Percentiles rank a stretch among this genome's conserved stretches.
Evolutionary conservation across 2,888 invertebrate genomes (phyloP).

Genomic region (Eristalis tenax): DNA sequence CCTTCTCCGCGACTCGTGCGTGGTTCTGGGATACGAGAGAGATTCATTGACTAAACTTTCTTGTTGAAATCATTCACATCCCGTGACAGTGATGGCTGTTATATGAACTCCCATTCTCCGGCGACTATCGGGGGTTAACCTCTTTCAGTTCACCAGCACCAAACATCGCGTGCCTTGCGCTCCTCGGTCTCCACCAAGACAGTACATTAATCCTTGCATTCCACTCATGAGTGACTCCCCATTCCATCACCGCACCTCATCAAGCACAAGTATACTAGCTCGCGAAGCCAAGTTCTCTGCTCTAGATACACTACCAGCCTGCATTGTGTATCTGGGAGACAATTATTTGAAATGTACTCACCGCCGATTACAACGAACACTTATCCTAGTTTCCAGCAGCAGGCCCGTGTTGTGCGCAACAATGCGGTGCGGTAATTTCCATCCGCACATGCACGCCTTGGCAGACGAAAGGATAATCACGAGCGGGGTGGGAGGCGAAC

Average conservation of each 20-base stretch:
- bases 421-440: conserved; percentile 12
- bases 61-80: no score
- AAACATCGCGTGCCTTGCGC: no score
- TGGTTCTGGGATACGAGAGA: no score
- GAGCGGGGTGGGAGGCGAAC: background rate
- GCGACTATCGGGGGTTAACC: no score
- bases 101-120: no score
- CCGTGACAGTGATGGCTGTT: no score
- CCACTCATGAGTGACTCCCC: background rate
- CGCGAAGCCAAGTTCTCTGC: background rate
- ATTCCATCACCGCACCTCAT: background rate
- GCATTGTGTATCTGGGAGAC: conserved; percentile 24
- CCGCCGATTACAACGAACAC: conserved; percentile 23
- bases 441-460: background rate
- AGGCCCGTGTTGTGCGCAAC: background rate
- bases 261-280: background rate
- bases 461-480: background rate
- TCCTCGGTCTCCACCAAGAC: background rate
- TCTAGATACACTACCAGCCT: background rate
- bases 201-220: background rate
- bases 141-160: no score
- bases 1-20: no score
- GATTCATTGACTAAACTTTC: no score
- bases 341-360: conserved; percentile 36
- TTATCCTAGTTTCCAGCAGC: conserved; percentile 31